phyloP scores from a whole-genome alignment of 2,797 vertebrate genomes.

The Nothura maculosa region DNA sequence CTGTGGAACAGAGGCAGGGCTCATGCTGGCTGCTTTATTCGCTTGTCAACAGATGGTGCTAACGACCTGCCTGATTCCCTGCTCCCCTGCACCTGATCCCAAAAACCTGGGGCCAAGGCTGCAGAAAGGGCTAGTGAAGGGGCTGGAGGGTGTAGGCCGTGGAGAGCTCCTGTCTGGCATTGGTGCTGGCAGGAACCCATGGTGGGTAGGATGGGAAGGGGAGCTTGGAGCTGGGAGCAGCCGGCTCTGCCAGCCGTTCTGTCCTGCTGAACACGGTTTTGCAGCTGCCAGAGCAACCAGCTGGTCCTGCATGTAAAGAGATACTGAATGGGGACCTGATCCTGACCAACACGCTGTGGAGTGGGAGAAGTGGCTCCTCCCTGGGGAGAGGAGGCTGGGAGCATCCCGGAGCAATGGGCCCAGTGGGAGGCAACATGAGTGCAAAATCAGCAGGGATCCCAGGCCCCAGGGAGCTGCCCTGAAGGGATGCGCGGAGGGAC shows the following conservation, averaged over 20 bases:
- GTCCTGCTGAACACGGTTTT: not conserved
- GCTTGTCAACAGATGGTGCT: slow-evolving; percentile 41
- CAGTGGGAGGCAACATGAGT: no score
- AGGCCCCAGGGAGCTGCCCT: not conserved
- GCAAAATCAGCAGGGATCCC: not conserved
- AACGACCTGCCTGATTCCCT: not conserved
- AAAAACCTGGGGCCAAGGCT: not conserved
- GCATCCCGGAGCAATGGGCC: not conserved
- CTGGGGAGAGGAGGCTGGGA: not conserved
- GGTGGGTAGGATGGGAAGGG: not conserved
- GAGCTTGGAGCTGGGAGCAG: not conserved
- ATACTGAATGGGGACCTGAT: fast-evolving
- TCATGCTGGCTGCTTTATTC: not conserved
- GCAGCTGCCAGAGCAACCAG: not conserved
- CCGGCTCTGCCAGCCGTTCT: fast-evolving
- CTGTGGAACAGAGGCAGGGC: not conserved
- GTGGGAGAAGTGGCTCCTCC: not conserved
- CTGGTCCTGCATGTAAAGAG: fast-evolving
- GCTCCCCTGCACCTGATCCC: not conserved
- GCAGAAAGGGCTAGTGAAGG: not conserved
- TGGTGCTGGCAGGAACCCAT: no score
- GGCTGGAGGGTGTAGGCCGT: not conserved
- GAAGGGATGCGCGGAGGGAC: not conserved
- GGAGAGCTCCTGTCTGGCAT: not conserved
- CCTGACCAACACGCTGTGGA: fast-evolving